Evolutionary conservation across 2,113 vertebrate species (phyloP).

Genomic region (Galbula dea): DNA sequence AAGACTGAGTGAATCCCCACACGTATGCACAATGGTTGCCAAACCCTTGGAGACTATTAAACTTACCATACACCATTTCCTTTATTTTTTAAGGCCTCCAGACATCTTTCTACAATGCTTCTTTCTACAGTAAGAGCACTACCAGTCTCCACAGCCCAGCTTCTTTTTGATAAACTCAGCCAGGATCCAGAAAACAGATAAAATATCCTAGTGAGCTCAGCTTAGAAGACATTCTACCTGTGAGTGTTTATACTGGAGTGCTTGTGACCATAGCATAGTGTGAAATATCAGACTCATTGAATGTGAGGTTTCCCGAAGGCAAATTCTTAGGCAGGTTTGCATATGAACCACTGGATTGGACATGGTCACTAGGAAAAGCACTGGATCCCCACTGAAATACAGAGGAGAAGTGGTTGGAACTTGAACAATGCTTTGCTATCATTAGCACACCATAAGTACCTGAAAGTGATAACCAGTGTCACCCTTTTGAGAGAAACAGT

Average conservation of each 20-base stretch:
- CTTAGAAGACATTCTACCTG: not conserved
- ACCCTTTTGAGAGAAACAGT: not conserved
- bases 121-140: not conserved
- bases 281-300: not conserved
- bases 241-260: not conserved
- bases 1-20: not conserved
- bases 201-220: not conserved
- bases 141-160: not conserved
- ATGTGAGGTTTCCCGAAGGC: not conserved
- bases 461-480: not conserved
- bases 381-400: not conserved
- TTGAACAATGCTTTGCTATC: not conserved
- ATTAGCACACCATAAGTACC: not conserved
- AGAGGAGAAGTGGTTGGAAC: not conserved
- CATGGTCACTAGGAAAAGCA: not conserved
- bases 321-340: not conserved
- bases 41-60: not conserved
- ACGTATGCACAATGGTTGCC: not conserved
- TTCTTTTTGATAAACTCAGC: not conserved
- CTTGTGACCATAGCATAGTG: not conserved
- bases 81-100: not conserved
- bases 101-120: not conserved
- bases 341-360: not conserved
- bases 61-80: not conserved
- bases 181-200: not conserved